These are phyloP conservation scores for Nesospiza acunhae DNA, from an alignment of 2,113 vertebrate species.

Conservation along the genomic window DNA sequence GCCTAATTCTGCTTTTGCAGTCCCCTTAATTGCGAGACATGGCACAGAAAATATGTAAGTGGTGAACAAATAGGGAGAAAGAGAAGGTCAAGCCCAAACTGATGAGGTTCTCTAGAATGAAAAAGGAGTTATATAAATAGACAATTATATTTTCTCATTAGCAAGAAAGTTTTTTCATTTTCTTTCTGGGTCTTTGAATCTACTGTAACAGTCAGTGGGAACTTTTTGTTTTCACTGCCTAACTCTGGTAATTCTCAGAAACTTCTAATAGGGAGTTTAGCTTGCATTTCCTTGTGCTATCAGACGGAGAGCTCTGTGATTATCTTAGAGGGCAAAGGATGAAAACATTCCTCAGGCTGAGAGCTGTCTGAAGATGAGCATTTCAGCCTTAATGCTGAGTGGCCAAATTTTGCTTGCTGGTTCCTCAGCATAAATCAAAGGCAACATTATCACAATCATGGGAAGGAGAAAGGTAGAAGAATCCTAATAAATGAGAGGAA, in stretches of 20 bases:
- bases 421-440: not conserved
- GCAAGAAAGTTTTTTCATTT: not conserved
- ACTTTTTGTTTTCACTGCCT: not conserved
- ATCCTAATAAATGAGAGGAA: not conserved
- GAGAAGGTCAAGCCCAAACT: constrained; percentile 13
- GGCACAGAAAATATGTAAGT: not conserved
- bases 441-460: not conserved
- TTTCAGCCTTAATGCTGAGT: not conserved
- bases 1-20: constrained; percentile 8
- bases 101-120: constrained; percentile 11
- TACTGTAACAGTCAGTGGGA: not conserved
- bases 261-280: not conserved
- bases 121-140: constrained; percentile 22
- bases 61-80: not conserved
- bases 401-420: not conserved
- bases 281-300: not conserved
- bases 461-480: not conserved
- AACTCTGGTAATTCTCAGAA: not conserved
- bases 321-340: not conserved
- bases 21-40: not conserved
- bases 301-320: not conserved
- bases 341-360: not conserved
- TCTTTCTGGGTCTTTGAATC: not conserved
- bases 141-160: constrained; percentile 28
- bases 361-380: not conserved